Evolutionary conservation across 2,888 invertebrate species (phyloP).

Genomic region (Scelioninae gen. 2): DNA sequence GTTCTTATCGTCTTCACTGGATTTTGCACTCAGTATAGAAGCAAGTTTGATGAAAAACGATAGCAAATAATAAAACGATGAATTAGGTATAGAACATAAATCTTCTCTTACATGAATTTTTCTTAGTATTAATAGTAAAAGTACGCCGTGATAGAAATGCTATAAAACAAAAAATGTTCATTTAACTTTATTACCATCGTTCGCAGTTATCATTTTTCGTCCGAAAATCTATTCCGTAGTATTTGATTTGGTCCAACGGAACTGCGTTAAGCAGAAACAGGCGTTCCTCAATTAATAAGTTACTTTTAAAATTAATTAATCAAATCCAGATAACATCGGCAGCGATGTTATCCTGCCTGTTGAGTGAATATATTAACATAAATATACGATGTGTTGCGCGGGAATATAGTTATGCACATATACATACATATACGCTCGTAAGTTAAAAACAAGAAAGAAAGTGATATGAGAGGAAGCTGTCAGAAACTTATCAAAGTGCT

Average conservation of each 20-base stretch:
- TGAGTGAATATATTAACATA: slow-evolving; percentile 39
- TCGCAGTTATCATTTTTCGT: not conserved
- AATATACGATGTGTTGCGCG: not conserved
- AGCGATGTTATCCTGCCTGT: slow-evolving; percentile 27
- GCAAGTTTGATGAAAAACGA: no score
- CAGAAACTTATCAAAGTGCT: slow-evolving; percentile 34
- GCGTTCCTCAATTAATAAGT: slow-evolving; percentile 3
- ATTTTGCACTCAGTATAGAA: no score
- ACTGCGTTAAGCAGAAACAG: not conserved
- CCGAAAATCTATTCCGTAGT: not conserved
- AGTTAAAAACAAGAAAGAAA: slow-evolving; percentile 9
- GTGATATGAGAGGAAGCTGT: slow-evolving; percentile 29
- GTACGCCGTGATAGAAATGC: no score
- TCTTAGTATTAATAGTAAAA: no score
- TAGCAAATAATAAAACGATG: no score
- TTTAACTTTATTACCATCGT: no score
- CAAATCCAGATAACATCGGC: slow-evolving; percentile 11
- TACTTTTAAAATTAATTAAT: slow-evolving; percentile 33
- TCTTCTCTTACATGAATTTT: no score
- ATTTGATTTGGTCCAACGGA: not conserved
- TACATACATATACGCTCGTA: no score
- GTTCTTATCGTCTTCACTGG: no score
- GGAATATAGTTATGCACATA: no score
- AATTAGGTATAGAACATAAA: no score
- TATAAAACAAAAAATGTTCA: no score